Conservation (phyloP, 2,797 vertebrate genomes). For the Chanos chanos region DNA sequence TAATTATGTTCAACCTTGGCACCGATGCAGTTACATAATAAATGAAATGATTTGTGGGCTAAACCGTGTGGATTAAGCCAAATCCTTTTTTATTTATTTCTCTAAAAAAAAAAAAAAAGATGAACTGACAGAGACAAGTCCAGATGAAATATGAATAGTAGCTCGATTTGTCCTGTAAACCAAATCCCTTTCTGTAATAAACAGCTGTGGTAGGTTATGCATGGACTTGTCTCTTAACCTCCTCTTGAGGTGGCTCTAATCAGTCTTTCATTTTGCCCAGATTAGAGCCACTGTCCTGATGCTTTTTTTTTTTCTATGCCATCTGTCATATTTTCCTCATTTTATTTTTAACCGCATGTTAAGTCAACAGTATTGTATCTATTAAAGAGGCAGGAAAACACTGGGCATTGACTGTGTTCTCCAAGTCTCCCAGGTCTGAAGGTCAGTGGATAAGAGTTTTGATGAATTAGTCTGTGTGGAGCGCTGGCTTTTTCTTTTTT, state of each 20-base stretch:
- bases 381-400: background rate
- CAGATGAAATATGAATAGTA: constrained; percentile 63
- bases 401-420: background rate
- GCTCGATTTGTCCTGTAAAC: constrained; percentile 36
- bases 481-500: no score
- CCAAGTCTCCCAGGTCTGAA: no score
- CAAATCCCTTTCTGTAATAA: constrained; percentile 64
- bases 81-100: constrained; percentile 58
- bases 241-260: constrained; percentile 54
- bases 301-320: constrained; percentile 9
- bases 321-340: constrained; percentile 25
- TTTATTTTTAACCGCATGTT: constrained; percentile 17
- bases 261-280: constrained; percentile 58
- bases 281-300: constrained; percentile 38
- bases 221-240: constrained; percentile 63
- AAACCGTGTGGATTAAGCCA: constrained; percentile 5
- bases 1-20: background rate
- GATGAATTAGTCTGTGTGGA: no score
- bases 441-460: no score
- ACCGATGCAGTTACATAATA: background rate
- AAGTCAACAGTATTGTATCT: background rate
- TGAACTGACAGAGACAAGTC: constrained; percentile 55
- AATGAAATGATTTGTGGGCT: background rate
- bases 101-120: constrained; percentile 20
- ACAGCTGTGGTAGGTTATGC: constrained; percentile 65